phyloP scores from a whole-genome alignment of 2,113 vertebrate genomes.

The Ceyx cyanopectus region DNA sequence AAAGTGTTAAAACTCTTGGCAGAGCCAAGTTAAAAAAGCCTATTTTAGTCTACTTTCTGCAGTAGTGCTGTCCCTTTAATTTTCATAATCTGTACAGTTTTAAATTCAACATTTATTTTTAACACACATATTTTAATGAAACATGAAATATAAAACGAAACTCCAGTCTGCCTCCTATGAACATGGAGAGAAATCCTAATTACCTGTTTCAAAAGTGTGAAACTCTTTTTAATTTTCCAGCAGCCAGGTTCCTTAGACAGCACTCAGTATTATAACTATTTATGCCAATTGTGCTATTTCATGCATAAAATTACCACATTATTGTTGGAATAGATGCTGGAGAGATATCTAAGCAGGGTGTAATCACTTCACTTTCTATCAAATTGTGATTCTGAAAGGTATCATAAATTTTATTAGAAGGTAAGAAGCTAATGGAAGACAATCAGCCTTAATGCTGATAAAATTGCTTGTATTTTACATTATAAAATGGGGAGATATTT shows the following conservation, averaged over 20 bases:
- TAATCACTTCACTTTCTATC: slow-evolving; percentile 87
- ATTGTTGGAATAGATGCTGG: slow-evolving; percentile 83
- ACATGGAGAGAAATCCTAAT: slow-evolving; percentile 84
- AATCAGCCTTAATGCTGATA: slow-evolving; percentile 85
- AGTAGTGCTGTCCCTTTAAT: slow-evolving; percentile 69
- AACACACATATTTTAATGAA: slow-evolving; percentile 83
- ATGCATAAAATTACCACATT: slow-evolving; percentile 89
- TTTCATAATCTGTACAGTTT: slow-evolving; percentile 73
- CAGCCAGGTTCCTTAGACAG: slow-evolving; percentile 83
- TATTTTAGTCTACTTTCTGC: background rate
- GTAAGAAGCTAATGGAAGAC: slow-evolving; percentile 86
- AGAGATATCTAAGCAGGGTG: slow-evolving; percentile 86
- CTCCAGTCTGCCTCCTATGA: slow-evolving; percentile 76
- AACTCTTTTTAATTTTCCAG: slow-evolving; percentile 84
- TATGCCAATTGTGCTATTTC: slow-evolving; percentile 87
- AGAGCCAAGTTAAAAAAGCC: slow-evolving; percentile 11
- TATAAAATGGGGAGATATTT: too few species aligned
- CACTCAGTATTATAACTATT: slow-evolving; percentile 86
- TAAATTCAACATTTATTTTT: slow-evolving; percentile 81
- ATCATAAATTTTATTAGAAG: slow-evolving; percentile 88
- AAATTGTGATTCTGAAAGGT: slow-evolving; percentile 86
- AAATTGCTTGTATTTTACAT: slow-evolving; percentile 85
- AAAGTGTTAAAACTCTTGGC: slow-evolving; percentile 13
- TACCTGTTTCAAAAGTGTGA: slow-evolving; percentile 85
- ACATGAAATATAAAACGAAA: slow-evolving; percentile 81